A percentile compares a stretch with the other conserved stretches of the same genome.
These are phyloP conservation scores for Ips typographus DNA, from an alignment of 1,140 invertebrate species.

Conservation along the genomic window DNA sequence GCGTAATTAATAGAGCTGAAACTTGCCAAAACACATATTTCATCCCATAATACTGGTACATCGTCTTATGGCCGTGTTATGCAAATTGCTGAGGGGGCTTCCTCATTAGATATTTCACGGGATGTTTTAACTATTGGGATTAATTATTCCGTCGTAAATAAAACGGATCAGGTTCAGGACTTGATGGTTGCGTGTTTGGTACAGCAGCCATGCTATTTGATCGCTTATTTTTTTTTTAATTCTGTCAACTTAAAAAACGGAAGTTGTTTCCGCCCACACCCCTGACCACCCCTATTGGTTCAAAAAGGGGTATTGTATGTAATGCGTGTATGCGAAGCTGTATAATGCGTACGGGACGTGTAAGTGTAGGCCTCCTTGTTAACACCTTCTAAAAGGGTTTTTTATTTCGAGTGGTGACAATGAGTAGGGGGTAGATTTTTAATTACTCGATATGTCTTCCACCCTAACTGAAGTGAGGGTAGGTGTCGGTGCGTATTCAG, in stretches of 20 bases:
- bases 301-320: slow-evolving; percentile 17
- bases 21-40: slow-evolving; percentile 14
- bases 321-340: slow-evolving; percentile 14
- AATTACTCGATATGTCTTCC: slow-evolving; percentile 29
- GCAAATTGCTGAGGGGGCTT: neutral
- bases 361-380: slow-evolving; percentile 26
- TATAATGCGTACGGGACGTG: slow-evolving; percentile 19
- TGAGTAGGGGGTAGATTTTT: slow-evolving; percentile 21
- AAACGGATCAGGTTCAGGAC: too few species aligned
- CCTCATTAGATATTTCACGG: slow-evolving; percentile 10
- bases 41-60: neutral
- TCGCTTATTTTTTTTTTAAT: too few species aligned
- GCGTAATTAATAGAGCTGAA: slow-evolving; percentile 7
- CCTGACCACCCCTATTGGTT: neutral
- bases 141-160: neutral
- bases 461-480: slow-evolving; percentile 14
- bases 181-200: too few species aligned
- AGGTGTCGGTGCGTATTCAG: slow-evolving; percentile 23
- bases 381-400: slow-evolving; percentile 32
- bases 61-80: slow-evolving; percentile 9
- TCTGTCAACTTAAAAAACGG: neutral
- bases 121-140: slow-evolving; percentile 6
- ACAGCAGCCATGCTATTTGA: too few species aligned
- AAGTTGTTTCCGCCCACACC: neutral
- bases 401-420: slow-evolving; percentile 18